Percentiles rank a stretch among this genome's conserved stretches.
These are phyloP conservation scores for Protophormia terraenovae DNA, from an alignment of 2,888 invertebrate genomes.

Conservation along the genomic window DNA sequence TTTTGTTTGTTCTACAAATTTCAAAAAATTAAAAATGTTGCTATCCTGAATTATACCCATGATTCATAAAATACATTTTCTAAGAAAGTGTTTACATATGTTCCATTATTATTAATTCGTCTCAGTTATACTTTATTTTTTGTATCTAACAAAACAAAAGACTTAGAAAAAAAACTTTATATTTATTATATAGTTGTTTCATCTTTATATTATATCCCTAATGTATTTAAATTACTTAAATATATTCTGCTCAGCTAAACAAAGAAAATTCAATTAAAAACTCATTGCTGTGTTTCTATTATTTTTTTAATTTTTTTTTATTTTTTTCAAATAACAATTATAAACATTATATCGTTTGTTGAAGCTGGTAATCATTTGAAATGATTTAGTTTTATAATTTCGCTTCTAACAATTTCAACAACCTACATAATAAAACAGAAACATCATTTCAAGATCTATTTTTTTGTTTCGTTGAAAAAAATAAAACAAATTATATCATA, in stretches of 20 bases:
- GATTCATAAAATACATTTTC: too few relatives aligned
- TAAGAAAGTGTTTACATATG: too few relatives aligned
- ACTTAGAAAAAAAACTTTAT: neutral
- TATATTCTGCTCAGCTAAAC: neutral
- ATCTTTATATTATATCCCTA: neutral
- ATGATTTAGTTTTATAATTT: neutral
- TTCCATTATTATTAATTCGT: too few relatives aligned
- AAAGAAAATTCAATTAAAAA: constrained; percentile 13
- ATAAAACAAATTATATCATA: constrained; percentile 21
- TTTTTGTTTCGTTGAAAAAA: constrained; percentile 19
- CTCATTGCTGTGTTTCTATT: neutral
- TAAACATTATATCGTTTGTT: neutral
- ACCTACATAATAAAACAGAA: constrained; percentile 13
- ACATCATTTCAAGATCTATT: constrained; percentile 14
- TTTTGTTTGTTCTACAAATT: too few relatives aligned
- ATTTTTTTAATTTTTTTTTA: neutral
- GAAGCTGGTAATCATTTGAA: neutral
- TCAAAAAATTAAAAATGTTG: too few relatives aligned
- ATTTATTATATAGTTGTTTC: neutral
- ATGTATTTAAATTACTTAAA: neutral
- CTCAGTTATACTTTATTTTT: too few relatives aligned
- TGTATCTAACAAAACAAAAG: constrained; percentile 26
- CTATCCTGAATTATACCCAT: too few relatives aligned
- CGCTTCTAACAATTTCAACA: constrained; percentile 8
- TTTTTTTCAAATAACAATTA: neutral